Evolutionary conservation across 1,140 invertebrate species (phyloP).

Genomic region (Pentalonia nigronervosa): DNA sequence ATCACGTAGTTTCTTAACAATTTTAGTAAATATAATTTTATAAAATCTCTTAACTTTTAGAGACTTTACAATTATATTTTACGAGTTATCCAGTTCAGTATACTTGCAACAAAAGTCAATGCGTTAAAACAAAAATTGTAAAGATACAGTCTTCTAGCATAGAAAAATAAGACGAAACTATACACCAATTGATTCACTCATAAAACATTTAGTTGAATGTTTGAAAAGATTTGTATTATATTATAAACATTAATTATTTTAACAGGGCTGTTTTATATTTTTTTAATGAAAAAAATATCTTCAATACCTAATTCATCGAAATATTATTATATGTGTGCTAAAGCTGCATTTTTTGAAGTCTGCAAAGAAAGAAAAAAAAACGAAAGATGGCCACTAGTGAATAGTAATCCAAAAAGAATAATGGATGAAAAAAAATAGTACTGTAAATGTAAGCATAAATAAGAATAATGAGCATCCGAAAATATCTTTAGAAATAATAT

Average conservation of each 20-base stretch:
- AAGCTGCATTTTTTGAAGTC: background rate
- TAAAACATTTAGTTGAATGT: background rate
- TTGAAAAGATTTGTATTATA: background rate
- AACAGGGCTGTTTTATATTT: background rate
- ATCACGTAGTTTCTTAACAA: background rate
- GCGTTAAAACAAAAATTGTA: background rate
- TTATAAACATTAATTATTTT: background rate
- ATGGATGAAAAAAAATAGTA: background rate
- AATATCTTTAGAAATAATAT: conserved; percentile 43
- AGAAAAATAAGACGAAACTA: background rate
- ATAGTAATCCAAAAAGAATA: conserved; percentile 9
- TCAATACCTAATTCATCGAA: background rate
- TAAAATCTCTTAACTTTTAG: background rate
- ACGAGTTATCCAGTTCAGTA: background rate
- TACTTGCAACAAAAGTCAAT: background rate
- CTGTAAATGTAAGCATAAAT: background rate
- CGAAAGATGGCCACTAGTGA: background rate
- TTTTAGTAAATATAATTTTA: conserved; percentile 25
- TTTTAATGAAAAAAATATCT: background rate
- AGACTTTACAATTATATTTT: conserved; percentile 17
- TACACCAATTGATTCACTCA: background rate
- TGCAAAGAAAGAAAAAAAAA: background rate
- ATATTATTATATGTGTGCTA: background rate
- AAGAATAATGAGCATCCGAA: conserved; percentile 35
- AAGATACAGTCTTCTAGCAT: background rate